Conservation (phyloP, 2,888 invertebrate genomes). For the Pristionchus mayeri region DNA sequence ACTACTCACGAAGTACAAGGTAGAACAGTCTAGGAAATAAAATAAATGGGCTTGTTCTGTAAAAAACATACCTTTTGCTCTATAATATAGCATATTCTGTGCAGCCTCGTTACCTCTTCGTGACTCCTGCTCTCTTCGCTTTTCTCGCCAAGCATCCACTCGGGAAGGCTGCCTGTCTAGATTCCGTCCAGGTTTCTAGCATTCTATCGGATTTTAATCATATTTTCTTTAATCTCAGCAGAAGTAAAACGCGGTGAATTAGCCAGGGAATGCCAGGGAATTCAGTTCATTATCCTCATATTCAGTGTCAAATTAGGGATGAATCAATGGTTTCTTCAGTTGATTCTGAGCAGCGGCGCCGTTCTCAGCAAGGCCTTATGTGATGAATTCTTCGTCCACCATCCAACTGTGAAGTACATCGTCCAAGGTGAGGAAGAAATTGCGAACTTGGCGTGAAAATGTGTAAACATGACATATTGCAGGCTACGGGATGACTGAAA, state of each 20-base stretch:
- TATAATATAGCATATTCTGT: too few relatives aligned
- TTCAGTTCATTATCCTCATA: too few relatives aligned
- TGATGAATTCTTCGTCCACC: not conserved
- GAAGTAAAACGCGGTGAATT: too few relatives aligned
- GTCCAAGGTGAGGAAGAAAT: not conserved
- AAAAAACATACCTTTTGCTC: too few relatives aligned
- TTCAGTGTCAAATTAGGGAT: not conserved
- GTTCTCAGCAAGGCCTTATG: not conserved
- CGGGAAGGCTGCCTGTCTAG: not conserved
- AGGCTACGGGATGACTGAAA: constrained; percentile 8
- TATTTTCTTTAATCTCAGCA: too few relatives aligned
- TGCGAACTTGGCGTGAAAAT: not conserved
- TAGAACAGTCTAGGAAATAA: not conserved
- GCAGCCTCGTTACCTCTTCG: not conserved
- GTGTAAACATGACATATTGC: not conserved
- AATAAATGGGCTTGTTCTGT: too few relatives aligned
- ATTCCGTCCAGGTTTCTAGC: not conserved
- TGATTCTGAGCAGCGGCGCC: not conserved
- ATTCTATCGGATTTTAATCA: too few relatives aligned
- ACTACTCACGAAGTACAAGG: not conserved
- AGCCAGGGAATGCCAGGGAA: too few relatives aligned
- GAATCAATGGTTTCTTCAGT: not conserved
- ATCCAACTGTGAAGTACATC: constrained; percentile 23
- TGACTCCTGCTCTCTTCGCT: not conserved
- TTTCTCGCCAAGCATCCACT: not conserved